These are phyloP conservation scores for Camponotus fellah DNA, from an alignment of 2,888 invertebrate species.

Conservation along the genomic window DNA sequence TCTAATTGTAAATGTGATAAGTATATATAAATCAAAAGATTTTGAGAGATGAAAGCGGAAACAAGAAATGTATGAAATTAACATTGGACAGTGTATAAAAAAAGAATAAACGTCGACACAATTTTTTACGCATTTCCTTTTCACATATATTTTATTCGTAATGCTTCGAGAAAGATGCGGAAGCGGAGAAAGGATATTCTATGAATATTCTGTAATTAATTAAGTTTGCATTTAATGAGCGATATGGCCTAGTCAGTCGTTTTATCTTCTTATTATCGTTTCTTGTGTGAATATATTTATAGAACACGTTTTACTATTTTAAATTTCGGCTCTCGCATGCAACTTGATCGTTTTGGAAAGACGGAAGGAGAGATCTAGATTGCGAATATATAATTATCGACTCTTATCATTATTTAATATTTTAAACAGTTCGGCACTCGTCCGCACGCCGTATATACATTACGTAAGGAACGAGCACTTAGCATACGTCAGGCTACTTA, in stretches of 20 bases:
- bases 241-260: not conserved
- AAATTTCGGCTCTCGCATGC: constrained; percentile 30
- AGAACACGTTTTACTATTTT: not conserved
- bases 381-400: constrained; percentile 37
- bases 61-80: not conserved
- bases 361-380: not conserved
- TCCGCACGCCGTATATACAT: constrained; percentile 7
- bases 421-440: constrained; percentile 42
- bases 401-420: constrained; percentile 38
- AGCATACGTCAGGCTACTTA: constrained; percentile 47
- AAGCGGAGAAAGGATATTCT: not conserved
- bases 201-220: constrained; percentile 38
- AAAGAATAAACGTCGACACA: not conserved
- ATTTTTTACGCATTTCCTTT: not conserved
- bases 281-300: not conserved
- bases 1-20: not conserved
- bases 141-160: not conserved
- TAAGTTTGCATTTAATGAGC: not conserved
- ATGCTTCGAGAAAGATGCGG: not conserved
- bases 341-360: not conserved
- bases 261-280: not conserved
- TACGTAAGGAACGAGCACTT: constrained; percentile 52
- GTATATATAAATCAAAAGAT: not conserved
- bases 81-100: not conserved
- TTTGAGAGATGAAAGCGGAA: not conserved